Evolutionary conservation across 2,888 invertebrate genomes (phyloP).

Genomic region (Aleiodes testaceus): DNA sequence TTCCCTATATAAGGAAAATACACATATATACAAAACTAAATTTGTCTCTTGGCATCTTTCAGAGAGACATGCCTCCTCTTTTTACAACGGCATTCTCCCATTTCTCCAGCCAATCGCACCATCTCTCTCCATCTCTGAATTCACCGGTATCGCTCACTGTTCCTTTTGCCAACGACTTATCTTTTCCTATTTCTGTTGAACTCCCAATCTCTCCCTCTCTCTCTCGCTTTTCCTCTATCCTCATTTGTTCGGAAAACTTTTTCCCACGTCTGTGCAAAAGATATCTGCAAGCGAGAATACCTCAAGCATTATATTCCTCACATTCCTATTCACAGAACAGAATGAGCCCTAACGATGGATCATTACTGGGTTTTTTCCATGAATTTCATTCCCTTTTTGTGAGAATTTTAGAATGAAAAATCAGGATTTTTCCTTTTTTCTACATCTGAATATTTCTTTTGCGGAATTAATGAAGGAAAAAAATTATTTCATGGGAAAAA

Average conservation of each 20-base stretch:
- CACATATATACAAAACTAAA: slow-evolving; percentile 41
- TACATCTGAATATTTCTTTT: no score
- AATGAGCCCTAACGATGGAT: no score
- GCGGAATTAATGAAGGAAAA: no score
- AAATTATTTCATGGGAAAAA: no score
- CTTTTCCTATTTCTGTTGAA: slow-evolving; percentile 14
- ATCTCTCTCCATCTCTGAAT: no score
- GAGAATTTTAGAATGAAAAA: no score
- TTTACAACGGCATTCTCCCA: slow-evolving; percentile 8
- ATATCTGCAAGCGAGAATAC: background rate
- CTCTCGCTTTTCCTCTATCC: background rate
- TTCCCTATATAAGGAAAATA: background rate
- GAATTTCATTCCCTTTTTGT: slow-evolving; percentile 36
- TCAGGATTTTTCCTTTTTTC: no score
- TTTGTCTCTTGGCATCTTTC: slow-evolving; percentile 52
- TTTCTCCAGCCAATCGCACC: background rate
- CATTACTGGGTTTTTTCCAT: background rate
- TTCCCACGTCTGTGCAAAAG: slow-evolving; percentile 11
- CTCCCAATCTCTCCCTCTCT: slow-evolving; percentile 3
- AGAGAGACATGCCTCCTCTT: slow-evolving; percentile 38
- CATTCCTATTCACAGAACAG: background rate
- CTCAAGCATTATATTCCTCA: slow-evolving; percentile 12
- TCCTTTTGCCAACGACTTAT: slow-evolving; percentile 20
- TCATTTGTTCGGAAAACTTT: slow-evolving; percentile 20
- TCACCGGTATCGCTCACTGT: slow-evolving; percentile 5